phyloP scores from a whole-genome alignment of 2,113 vertebrate species.

The Aegotheles bennettii region DNA sequence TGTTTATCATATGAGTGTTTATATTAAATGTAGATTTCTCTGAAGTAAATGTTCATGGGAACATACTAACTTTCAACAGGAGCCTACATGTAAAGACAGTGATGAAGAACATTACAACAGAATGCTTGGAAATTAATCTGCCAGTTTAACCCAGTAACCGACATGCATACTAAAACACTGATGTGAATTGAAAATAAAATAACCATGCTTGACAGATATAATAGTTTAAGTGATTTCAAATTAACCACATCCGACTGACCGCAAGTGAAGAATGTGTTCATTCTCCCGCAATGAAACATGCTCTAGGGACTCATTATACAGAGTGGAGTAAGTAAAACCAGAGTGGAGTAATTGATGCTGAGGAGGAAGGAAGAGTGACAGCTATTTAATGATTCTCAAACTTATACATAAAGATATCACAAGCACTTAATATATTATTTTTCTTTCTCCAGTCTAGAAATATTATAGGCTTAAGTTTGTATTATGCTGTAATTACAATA shows the following conservation, averaged over 20 bases:
- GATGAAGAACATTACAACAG: conserved; percentile 61
- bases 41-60: conserved; percentile 45
- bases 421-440: conserved; percentile 63
- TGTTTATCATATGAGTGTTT: conserved; percentile 24
- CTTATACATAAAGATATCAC: conserved; percentile 71
- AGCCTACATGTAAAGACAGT: conserved; percentile 42
- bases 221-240: conserved; percentile 91
- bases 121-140: conserved; percentile 74
- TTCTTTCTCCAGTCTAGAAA: conserved; percentile 51
- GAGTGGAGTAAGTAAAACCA: conserved; percentile 78
- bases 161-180: conserved; percentile 74
- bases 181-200: conserved; percentile 84
- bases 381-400: conserved; percentile 78
- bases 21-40: neutral
- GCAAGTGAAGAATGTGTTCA: conserved; percentile 79
- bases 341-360: conserved; percentile 82
- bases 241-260: conserved; percentile 86
- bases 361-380: conserved; percentile 73
- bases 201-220: conserved; percentile 83
- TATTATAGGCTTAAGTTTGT: conserved; percentile 51
- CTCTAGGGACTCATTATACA: conserved; percentile 87
- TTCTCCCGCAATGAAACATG: conserved; percentile 79
- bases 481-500: conserved; percentile 51
- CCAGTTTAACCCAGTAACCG: conserved; percentile 77
- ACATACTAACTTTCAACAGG: conserved; percentile 56